These are phyloP conservation scores for Leptonema lineaticorne DNA, from an alignment of 1,140 invertebrate species.

Conservation along the genomic window DNA sequence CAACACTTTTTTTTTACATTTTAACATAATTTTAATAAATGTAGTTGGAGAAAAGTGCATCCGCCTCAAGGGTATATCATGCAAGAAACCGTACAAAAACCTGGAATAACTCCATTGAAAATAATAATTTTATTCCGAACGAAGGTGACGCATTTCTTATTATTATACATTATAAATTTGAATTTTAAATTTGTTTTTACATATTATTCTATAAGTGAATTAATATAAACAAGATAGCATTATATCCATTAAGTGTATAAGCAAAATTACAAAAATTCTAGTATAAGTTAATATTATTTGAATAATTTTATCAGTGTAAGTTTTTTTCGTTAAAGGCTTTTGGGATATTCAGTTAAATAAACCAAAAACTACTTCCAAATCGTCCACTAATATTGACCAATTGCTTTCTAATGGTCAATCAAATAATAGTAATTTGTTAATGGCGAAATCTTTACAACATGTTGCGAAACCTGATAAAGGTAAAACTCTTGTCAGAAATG, in stretches of 20 bases:
- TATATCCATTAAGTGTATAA: no score
- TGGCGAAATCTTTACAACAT: not conserved
- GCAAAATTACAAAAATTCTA: not conserved
- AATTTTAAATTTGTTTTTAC: not conserved
- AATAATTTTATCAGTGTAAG: not conserved
- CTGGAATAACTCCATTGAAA: not conserved
- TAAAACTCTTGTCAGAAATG: no score
- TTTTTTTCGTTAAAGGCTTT: conserved; percentile 16
- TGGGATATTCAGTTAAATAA: conserved; percentile 20
- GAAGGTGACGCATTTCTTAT: not conserved
- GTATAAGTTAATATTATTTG: no score
- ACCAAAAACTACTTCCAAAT: not conserved
- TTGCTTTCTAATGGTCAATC: not conserved
- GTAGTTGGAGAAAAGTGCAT: conserved; percentile 3
- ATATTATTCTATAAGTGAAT: no score
- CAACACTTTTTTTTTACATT: not conserved
- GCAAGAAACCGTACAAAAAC: not conserved
- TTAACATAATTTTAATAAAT: not conserved
- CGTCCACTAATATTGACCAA: no score
- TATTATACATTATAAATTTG: not conserved
- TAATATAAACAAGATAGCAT: no score
- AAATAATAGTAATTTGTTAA: not conserved
- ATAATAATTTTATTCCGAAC: not conserved
- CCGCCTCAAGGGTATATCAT: not conserved
- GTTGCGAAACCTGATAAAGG: not conserved